Base-by-base conservation (phyloP, 2,113 vertebrate species). In the Carassius gibelio region DNA sequence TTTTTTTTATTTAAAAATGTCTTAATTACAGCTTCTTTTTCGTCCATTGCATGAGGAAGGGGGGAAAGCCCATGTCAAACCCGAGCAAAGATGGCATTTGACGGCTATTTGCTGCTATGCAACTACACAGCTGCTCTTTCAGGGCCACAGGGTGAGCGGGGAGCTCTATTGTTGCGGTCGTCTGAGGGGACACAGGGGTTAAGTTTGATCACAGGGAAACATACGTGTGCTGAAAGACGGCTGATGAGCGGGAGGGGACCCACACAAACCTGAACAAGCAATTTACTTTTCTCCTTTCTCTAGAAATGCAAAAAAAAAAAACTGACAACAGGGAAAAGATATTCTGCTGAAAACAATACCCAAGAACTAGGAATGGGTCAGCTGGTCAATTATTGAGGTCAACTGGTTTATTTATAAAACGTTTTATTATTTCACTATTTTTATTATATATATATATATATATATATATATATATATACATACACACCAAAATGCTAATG, bases 91-190 rank as follows among this genome's bases (percentile, higher is more conserved):
- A 94, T 92, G 91, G 91, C 92, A 92, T 94, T 93, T 92, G 91
- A 93, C 89, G 93, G 91, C 93, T 91, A 90, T 94, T 92, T 92
- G 93, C 93, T 92, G 92, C 93, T 93, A 91, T 88, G 91, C 92
- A 87, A 92, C 90, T 85, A 90, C 91, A 93, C 94, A 94, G 94
- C 94, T 94, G 94, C 92, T 94, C 90, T 90, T 90, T 89, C 90
- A 86, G 81, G 88, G 91, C 91, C 82, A 85, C 88, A 87, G 89
- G 85, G 92, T 55, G 91, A 90, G 90, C 85, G 87, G 11, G 86
- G 80, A 85, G 72, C n/a, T 86, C 87, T 81, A 87, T 89, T 88
- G 87, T 84, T 89, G 61, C 87, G 45, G 75, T 78, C 88, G 85
- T 81, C 87, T 88, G 86, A 86, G 87, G 89, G 85, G 92, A 69